Conservation (phyloP, 2,888 invertebrate genomes). For the Busseola fusca region DNA sequence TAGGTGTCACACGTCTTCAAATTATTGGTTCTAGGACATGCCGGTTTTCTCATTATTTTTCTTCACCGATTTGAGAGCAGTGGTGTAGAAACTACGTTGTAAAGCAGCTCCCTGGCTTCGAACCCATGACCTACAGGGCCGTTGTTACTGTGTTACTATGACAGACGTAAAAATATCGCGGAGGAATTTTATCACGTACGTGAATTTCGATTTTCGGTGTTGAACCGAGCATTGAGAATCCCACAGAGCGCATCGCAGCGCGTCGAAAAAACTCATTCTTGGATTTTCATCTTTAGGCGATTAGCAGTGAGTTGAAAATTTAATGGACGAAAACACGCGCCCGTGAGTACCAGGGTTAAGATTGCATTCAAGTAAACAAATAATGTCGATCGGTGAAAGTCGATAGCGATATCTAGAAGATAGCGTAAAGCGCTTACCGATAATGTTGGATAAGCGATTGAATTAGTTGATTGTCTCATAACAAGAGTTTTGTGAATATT, state of each 20-base stretch:
- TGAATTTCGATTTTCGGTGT: background rate
- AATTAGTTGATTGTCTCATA: constrained; percentile 31
- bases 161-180: background rate
- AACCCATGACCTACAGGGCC: no score
- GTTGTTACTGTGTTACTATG: no score
- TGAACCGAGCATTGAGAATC: background rate
- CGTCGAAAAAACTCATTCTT: background rate
- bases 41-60: no score
- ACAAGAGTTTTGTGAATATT: background rate
- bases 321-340: background rate
- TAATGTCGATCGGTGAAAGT: constrained; percentile 55
- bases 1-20: no score
- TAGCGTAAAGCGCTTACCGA: constrained; percentile 49
- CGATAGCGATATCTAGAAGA: constrained; percentile 48
- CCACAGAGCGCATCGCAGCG: background rate
- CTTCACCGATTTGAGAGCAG: no score
- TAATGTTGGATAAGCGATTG: constrained; percentile 39
- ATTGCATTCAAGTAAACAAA: constrained; percentile 52
- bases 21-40: no score
- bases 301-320: background rate
- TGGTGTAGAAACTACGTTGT: no score
- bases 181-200: background rate
- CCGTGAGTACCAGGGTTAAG: constrained; percentile 19
- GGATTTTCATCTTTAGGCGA: background rate
- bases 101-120: no score